Evolutionary conservation across 2,888 invertebrate species (phyloP).

Genomic region (Apodemia hepburni): DNA sequence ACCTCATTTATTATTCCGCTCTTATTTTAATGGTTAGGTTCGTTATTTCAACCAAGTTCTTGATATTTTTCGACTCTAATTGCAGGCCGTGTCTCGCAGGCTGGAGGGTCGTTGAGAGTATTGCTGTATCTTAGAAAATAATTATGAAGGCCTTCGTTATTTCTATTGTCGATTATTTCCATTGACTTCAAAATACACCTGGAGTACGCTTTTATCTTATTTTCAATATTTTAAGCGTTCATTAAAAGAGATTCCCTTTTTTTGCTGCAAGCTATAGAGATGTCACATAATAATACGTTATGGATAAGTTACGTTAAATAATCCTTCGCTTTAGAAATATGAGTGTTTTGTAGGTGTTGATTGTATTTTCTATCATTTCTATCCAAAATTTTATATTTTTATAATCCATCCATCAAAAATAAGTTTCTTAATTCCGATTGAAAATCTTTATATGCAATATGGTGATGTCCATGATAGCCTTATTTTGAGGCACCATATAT

Average conservation of each 20-base stretch:
- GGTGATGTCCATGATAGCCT: too few species aligned
- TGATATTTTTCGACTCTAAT: conserved; percentile 70
- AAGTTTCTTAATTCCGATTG: too few species aligned
- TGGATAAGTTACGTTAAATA: too few species aligned
- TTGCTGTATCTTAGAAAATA: conserved; percentile 18
- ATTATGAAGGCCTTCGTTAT: conserved; percentile 10
- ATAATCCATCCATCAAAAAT: too few species aligned
- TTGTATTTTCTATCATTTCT: too few species aligned
- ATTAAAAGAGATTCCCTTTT: not conserved
- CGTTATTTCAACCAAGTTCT: conserved; percentile 65
- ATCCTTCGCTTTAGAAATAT: too few species aligned
- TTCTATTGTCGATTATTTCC: conserved; percentile 17
- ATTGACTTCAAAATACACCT: not conserved
- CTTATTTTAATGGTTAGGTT: conserved; percentile 77
- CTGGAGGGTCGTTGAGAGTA: conserved; percentile 45
- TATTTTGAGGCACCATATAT: too few species aligned
- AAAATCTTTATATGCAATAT: too few species aligned
- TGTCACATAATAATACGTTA: too few species aligned
- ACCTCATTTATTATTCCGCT: conserved; percentile 70
- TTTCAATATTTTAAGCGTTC: not conserved
- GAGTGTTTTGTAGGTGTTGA: too few species aligned
- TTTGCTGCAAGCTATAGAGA: not conserved
- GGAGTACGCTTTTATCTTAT: not conserved
- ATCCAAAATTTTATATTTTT: too few species aligned
- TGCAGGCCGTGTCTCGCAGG: conserved; percentile 47